Base-by-base conservation (phyloP, 1,140 invertebrate species). In the Pantala flavescens region DNA sequence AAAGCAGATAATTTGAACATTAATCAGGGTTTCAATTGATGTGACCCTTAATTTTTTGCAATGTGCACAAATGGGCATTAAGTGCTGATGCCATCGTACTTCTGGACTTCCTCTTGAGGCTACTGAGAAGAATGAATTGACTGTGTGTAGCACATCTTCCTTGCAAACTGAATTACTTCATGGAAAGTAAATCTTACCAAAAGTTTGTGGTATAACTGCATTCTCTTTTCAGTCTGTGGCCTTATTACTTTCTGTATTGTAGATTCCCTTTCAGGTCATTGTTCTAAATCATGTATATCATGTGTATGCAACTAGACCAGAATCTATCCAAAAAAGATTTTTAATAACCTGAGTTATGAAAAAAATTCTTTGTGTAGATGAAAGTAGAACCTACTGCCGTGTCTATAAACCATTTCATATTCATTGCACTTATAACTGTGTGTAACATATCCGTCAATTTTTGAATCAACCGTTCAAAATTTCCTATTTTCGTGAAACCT, bases 181-280 rank as follows among this genome's bases (percentile, higher is more conserved):
- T 24, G 9, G 42, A 72, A 72, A 21, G n/a, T 72, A 28, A 71
- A 75, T 75, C 74, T 75, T 71, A 73, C 71, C 19, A 72, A 76
- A 74, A 73, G 24, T 43, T 76, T 74, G 75, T 76, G 42, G 72
- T 74, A 49, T 74, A 74, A 76, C 72, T 74, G 28, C 75, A 63
- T 63, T 75, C 75, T 76, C 73, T 76, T 75, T 76, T 76, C 73
- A 76, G 55, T 76, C 72, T 74, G 75, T 76, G 75, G 75, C 75
- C 75, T 76, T 76, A 76, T 70, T 74, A 76, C 70, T 24, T 73
- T 76, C 21, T 76, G 75, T 76, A 76, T 55, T 24, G 71, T 72
- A 71, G 70, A 71, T 23, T 76, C 36, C 70, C 24, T 72, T 21
- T 43, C 16, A 36, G 16, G 43, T 73, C 19, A 28, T 43, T 70